Base-by-base conservation (phyloP, 2,888 invertebrate genomes). In the Stomorhina lunata region DNA sequence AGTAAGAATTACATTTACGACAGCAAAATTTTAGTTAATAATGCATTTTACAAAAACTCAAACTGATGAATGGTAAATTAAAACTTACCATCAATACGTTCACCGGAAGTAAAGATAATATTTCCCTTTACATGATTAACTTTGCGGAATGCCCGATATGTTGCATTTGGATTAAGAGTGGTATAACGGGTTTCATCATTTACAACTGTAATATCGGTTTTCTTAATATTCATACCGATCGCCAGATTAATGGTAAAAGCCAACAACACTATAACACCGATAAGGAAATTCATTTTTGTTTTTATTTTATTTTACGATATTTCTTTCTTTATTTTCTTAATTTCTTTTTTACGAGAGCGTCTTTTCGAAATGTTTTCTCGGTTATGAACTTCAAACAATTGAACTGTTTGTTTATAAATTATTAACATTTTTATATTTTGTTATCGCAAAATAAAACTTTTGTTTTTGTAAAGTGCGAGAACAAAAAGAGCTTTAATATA, bases 121-220 rank as follows among this genome's bases (percentile, higher is more conserved):
- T 88, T 89, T n/a, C 90, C 90, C 66, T 90, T 89, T n/a, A 87
- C 86, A 81, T 90, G 87, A 65, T 85, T 86, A 6, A 85, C 87
- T 78, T 89, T 90, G 9, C 78, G 69, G 59, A 90, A 86, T 2
- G 84, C 27, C 2, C 55, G 76, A 10, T 88, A 83, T 1, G 32
- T 12, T 0, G 59, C 84, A 0, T 78, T 69, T 32, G 90, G 89
- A 86, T 90, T 34, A 0, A 80, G 34, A 0, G 57, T 57, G 1
- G 71, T 82, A 57, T 76, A 90, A 1, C 90, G 87, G 0, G 71
- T 86, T 0, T 85, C 87, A 69, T 89, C 84, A 9, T 79, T 86
- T 0, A 90, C 90, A 7, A 86, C 61, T 4, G 45, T 81, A 17
- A 90, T 90, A 2, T 88, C 87, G 25, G 88, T 85, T 27, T 85